Evolutionary conservation across 2,113 vertebrate species (phyloP).

Genomic region (Tychaedon coryphoeus): DNA sequence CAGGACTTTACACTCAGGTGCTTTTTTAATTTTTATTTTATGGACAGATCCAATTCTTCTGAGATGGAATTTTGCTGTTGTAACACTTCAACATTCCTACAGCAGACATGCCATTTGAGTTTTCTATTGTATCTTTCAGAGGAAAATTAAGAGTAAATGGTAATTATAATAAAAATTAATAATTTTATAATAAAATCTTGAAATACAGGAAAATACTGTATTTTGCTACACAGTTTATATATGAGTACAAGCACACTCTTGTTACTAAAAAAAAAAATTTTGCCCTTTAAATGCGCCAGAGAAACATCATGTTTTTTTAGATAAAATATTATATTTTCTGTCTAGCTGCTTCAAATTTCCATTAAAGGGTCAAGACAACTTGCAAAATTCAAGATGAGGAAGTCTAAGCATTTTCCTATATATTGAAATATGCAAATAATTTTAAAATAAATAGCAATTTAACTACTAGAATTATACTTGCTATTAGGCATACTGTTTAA

Average conservation of each 20-base stretch:
- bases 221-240: not conserved
- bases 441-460: not conserved
- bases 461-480: fast-evolving
- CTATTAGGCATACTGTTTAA: not conserved
- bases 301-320: not conserved
- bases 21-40: not conserved
- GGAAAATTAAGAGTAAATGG: not conserved
- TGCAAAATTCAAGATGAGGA: not conserved
- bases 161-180: not conserved
- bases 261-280: not conserved
- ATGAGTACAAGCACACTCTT: not conserved
- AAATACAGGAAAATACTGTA: not conserved
- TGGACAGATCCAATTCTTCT: not conserved
- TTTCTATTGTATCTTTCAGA: not conserved
- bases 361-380: not conserved
- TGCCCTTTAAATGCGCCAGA: not conserved
- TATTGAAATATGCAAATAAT: not conserved
- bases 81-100: not conserved
- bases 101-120: not conserved
- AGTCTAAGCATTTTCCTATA: not conserved
- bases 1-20: not conserved
- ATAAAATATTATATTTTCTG: not conserved
- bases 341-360: not conserved
- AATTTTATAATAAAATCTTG: not conserved
- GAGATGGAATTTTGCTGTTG: not conserved